These are phyloP conservation scores for Microctonus aethiopoides DNA, from an alignment of 2,888 invertebrate genomes.

Conservation along the genomic window DNA sequence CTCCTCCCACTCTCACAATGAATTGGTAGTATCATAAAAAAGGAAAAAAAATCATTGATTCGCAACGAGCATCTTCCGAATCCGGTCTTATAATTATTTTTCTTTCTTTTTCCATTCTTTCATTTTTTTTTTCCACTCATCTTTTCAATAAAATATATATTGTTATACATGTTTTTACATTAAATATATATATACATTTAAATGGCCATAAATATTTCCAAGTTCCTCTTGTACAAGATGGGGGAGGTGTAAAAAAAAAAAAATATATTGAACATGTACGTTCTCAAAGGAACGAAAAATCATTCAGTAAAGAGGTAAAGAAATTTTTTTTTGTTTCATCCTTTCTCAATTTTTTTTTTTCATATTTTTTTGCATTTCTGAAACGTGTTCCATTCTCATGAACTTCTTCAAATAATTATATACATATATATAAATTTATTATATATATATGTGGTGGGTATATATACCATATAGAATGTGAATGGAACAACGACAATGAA, in stretches of 20 bases:
- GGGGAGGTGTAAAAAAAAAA: background rate
- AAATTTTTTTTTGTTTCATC: conserved; percentile 7
- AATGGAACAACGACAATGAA: background rate
- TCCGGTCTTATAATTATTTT: background rate
- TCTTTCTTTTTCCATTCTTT: background rate
- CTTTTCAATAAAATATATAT: background rate
- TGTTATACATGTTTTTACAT: background rate
- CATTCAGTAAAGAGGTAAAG: background rate
- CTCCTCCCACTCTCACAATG: background rate
- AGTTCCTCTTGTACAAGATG: background rate
- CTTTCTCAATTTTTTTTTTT: background rate
- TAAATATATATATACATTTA: background rate
- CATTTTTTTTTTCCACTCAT: background rate
- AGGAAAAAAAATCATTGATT: background rate
- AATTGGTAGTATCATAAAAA: background rate
- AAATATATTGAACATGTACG: background rate
- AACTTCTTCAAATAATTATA: background rate
- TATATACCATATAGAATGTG: background rate
- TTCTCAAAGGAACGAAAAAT: conserved; percentile 9
- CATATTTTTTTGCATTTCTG: background rate
- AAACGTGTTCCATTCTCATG: background rate
- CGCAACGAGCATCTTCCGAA: background rate
- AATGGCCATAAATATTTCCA: background rate
- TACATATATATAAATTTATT: background rate
- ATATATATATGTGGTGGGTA: background rate